Base-by-base conservation (phyloP, 1,140 invertebrate species). In the Dendroctonus valens region DNA sequence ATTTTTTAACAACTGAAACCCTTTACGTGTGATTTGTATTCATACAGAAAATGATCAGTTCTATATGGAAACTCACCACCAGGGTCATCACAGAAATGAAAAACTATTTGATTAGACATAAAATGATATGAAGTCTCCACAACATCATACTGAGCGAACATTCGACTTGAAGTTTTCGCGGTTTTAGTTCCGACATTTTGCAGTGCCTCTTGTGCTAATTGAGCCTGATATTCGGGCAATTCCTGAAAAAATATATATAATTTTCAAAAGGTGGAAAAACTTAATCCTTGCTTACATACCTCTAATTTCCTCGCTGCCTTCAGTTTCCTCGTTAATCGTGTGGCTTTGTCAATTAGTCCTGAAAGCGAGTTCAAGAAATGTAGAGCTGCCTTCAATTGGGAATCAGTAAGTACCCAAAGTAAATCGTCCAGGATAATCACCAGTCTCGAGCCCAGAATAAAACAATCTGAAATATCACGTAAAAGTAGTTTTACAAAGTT, bases 61-160 rank as follows among this genome's bases (percentile, higher is more conserved):
- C 38, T 12, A 39, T 65, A 65, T 48, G 11, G 6, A 15, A 11
- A 82, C 81, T 85, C 80, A 93, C 91, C 81, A 73, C 92, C 92
- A 70, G 90, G 88, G 81, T 99, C 97, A 81, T 99, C 97, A 79
- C 94, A 98, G 41, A 99, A 86, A 83, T 99, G 97, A 48, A 99
- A 83, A 82, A 99, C 94, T 74, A 99, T 94, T 74, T 92, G 87
- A 57, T 94, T 91, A 66, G 93, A 94, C 62, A 96, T 86, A 76
- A 99, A 89, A 81, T 99, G 97, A 83, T 98, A 97, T 0, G 96
- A 99, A 0, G 97, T 99, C 82, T 99, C 96, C 6, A 91, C 82
- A 39, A 99, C 94, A 83, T 99, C 96, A 81, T 93, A 95, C 64
- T 86, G 86, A 14, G 87, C 85, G 81, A 98, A 98, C 75, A 93